These are phyloP conservation scores for Atethmia centrago DNA, from an alignment of 2,888 invertebrate genomes.

Conservation along the genomic window DNA sequence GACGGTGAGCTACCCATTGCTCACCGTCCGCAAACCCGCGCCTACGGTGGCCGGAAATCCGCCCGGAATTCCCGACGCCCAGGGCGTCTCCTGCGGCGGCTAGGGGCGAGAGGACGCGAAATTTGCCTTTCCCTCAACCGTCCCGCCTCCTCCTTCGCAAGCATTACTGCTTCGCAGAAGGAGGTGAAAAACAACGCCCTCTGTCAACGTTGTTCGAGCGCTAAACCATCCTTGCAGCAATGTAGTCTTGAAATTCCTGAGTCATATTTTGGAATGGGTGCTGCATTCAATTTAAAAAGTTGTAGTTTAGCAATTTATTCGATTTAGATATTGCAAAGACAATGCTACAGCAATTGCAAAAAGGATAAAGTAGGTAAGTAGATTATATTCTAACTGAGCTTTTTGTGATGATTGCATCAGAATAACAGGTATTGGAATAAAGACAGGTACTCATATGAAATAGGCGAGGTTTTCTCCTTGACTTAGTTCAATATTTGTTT, in stretches of 20 bases:
- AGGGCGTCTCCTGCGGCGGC: too few relatives aligned
- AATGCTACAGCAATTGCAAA: neutral
- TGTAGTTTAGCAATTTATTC: neutral
- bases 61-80: too few relatives aligned
- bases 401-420: neutral
- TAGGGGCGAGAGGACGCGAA: too few relatives aligned
- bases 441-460: slow-evolving; percentile 54
- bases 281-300: slow-evolving; percentile 5
- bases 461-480: slow-evolving; percentile 54
- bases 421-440: slow-evolving; percentile 66
- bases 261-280: slow-evolving; percentile 11
- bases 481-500: slow-evolving; percentile 21
- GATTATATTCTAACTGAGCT: slow-evolving; percentile 1
- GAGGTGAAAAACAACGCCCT: too few relatives aligned
- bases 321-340: neutral
- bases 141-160: too few relatives aligned
- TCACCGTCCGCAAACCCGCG: too few relatives aligned
- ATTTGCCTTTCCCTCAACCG: too few relatives aligned
- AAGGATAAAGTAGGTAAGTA: slow-evolving; percentile 1
- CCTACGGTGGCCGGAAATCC: too few relatives aligned
- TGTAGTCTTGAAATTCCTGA: neutral
- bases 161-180: too few relatives aligned
- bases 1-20: too few relatives aligned
- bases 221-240: neutral
- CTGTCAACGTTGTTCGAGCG: neutral